A percentile compares a stretch with the other conserved stretches of the same genome.
These are phyloP conservation scores for Oscheius sp. DNA, from an alignment of 2,888 invertebrate genomes.

Conservation along the genomic window DNA sequence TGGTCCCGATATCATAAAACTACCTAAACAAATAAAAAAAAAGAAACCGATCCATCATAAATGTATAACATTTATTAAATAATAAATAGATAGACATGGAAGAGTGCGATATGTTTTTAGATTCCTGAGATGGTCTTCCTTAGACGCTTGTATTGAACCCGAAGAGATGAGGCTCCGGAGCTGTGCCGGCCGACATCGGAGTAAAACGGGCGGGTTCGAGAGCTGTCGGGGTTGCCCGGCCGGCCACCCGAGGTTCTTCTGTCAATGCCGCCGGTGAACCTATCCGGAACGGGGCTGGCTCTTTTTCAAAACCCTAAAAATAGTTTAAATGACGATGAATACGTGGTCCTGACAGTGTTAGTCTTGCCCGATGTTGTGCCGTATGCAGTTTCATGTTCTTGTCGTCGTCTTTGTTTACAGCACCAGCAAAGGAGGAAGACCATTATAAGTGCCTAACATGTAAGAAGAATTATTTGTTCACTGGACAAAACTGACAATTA, in stretches of 20 bases:
- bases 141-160: conserved; percentile 41
- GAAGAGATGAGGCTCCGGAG: conserved; percentile 14
- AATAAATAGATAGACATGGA: conserved; percentile 24
- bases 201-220: conserved; percentile 35
- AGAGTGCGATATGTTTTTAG: conserved; percentile 23
- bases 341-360: neutral
- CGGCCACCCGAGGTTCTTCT: conserved; percentile 4
- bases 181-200: conserved; percentile 27
- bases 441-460: conserved; percentile 50
- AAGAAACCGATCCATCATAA: too few relatives aligned
- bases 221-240: conserved; percentile 27
- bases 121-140: conserved; percentile 10
- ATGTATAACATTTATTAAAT: conserved; percentile 40
- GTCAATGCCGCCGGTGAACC: conserved; percentile 31
- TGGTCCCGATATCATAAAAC: too few relatives aligned
- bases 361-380: neutral
- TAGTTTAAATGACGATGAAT: neutral
- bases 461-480: neutral
- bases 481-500: conserved; percentile 44
- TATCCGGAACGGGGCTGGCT: conserved; percentile 33
- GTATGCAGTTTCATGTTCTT: conserved; percentile 33
- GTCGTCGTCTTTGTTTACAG: conserved; percentile 55
- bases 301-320: conserved; percentile 31
- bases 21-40: too few relatives aligned
- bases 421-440: conserved; percentile 64